These are phyloP conservation scores for Ciconia maguari DNA, from an alignment of 2,113 vertebrate genomes.

Conservation along the genomic window DNA sequence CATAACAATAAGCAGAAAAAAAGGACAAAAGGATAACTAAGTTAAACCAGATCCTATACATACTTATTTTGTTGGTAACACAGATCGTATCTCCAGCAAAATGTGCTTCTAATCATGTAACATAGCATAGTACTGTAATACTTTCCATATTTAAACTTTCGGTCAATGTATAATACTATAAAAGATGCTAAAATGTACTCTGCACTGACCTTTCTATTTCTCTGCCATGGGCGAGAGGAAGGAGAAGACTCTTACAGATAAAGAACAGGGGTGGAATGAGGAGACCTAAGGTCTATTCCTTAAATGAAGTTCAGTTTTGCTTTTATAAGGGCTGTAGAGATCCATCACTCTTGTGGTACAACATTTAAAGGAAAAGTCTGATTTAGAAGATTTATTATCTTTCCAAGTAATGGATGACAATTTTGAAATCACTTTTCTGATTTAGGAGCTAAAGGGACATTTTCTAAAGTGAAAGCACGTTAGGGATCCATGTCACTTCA, in stretches of 20 bases:
- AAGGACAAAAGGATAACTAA: slow-evolving; percentile 72
- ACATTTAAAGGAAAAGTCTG: not conserved
- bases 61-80: slow-evolving; percentile 73
- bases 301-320: not conserved
- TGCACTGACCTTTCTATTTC: not conserved
- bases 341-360: not conserved
- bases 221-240: not conserved
- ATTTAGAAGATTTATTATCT: not conserved
- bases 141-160: slow-evolving; percentile 74
- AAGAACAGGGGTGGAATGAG: not conserved
- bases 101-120: slow-evolving; percentile 75
- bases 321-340: not conserved
- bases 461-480: not conserved
- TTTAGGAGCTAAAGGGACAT: not conserved
- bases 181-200: slow-evolving; percentile 1
- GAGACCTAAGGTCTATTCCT: not conserved
- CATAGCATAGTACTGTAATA: slow-evolving; percentile 67
- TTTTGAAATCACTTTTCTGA: not conserved
- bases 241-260: not conserved
- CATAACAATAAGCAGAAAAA: slow-evolving; percentile 74
- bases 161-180: not conserved
- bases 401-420: not conserved
- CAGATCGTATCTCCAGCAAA: slow-evolving; percentile 72
- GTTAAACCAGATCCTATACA: slow-evolving; percentile 69
- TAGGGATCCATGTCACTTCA: not conserved